These are phyloP conservation scores for Gymnocephalus cernua DNA, from an alignment of 2,113 vertebrate genomes.

Conservation along the genomic window DNA sequence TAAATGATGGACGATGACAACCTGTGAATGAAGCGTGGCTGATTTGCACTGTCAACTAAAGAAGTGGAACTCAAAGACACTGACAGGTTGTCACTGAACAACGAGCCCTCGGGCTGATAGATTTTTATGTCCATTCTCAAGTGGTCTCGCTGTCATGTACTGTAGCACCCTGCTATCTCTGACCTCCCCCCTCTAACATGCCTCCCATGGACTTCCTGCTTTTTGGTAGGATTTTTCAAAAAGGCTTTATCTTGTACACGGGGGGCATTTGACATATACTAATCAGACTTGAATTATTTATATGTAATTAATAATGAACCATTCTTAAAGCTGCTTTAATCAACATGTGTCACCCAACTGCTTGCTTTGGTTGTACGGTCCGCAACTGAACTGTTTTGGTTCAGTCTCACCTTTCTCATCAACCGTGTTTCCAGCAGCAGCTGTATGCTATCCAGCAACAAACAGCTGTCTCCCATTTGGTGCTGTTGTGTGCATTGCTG, in stretches of 20 bases:
- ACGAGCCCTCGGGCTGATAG: constrained; percentile 55
- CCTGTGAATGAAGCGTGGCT: constrained; percentile 52
- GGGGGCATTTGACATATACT: neutral
- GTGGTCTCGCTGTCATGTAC: constrained; percentile 49
- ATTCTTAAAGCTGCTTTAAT: neutral
- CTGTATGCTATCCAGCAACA: too few relatives aligned
- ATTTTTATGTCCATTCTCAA: constrained; percentile 55
- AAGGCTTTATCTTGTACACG: neutral
- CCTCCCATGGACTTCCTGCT: constrained; percentile 31
- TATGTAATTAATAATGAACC: neutral
- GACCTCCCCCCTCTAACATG: constrained; percentile 8
- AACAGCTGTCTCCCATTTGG: too few relatives aligned
- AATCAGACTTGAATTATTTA: neutral
- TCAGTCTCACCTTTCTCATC: neutral
- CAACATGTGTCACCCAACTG: too few relatives aligned
- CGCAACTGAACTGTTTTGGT: neutral
- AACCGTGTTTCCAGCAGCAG: too few relatives aligned
- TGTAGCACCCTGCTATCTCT: constrained; percentile 21
- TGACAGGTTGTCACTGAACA: constrained; percentile 65
- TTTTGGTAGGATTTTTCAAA: neutral
- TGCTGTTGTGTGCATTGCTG: neutral
- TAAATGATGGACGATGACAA: constrained; percentile 50
- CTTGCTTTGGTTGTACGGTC: neutral
- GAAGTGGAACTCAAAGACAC: constrained; percentile 47
- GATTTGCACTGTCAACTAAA: constrained; percentile 54